phyloP scores from a whole-genome alignment of 2,113 vertebrate genomes.

The Ibidorhyncha struthersii region DNA sequence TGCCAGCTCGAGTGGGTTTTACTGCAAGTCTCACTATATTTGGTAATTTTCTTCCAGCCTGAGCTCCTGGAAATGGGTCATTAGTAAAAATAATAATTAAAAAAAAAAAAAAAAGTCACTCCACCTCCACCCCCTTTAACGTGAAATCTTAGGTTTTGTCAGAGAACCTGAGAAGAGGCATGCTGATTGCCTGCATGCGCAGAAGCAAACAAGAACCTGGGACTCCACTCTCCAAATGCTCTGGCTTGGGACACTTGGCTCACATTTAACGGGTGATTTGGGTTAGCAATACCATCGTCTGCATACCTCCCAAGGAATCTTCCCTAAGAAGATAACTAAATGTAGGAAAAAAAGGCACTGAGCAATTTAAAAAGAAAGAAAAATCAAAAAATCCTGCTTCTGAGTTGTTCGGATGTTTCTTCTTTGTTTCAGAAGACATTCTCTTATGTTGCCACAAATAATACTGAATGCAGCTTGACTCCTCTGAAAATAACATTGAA shows the following conservation, averaged over 20 bases:
- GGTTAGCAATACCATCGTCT: not conserved
- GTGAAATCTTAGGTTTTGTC: not conserved
- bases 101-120: not conserved
- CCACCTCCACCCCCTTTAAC: not conserved
- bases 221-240: not conserved
- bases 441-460: not conserved
- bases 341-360: not conserved
- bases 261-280: not conserved
- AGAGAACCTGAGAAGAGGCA: not conserved
- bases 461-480: not conserved
- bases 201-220: not conserved
- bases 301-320: not conserved
- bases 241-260: not conserved
- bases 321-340: not conserved
- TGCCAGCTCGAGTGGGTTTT: conserved; percentile 47
- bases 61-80: conserved; percentile 50
- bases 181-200: not conserved
- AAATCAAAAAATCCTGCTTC: not conserved
- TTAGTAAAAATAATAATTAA: conserved; percentile 2
- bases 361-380: not conserved
- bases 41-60: conserved; percentile 37
- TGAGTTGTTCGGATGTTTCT: not conserved
- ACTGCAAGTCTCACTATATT: conserved; percentile 40
- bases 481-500: not conserved
- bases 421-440: not conserved